Evolutionary conservation across 2,888 invertebrate genomes (phyloP), one percentile per base, ranked within the genome.

Genomic region (Coecobrya sp.): DNA sequence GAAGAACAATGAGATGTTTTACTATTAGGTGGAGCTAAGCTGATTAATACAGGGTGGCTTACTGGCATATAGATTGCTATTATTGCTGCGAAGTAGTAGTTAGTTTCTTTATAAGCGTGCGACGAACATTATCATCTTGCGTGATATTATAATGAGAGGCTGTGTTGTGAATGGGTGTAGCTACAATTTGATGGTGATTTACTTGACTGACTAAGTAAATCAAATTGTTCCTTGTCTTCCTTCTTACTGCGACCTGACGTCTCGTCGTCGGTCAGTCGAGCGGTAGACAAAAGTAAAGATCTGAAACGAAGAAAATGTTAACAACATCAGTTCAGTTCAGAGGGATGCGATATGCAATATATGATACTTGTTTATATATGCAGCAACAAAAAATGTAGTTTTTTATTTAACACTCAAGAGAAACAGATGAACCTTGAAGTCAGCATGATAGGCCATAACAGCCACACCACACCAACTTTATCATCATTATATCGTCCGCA

Each of bases 101-200:
- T 49, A 19, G 13, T 76, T 49, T n/a, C 25, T 79, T 49, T 45
- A 13, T 27, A 79, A 79, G 79, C 79, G 79, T 79, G 79, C 79
- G 30, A 79, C 25, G 8, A 27, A 11, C 19, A 45, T 76, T 27
- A 76, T 42, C 73, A 22, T 76, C 30, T 36, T 85, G 62, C 62
- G 79, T 90, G 90, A 90, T 90, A 79, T 76, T 86, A 79, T 90
- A 90, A 90, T 86, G 87, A 92, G 85, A 85, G 81, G 88, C 59
- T 52, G 59, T 62, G 82, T 82, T 59, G 19, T 82, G 70, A 11
- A 52, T 92, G 89, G 86, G 85, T 89, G 92, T 86, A 86, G 86
- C 86, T 79, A 59, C 59, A 36, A 89, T 89, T 92, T 76, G 70
- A 92, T 65, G 89, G 88, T 92, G 86, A 92, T 92, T 92, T 92